A percentile compares a stretch with the other conserved stretches of the same genome.
These are phyloP conservation scores for Parasteatoda lunata DNA, from an alignment of 2,888 invertebrate species.

Conservation along the genomic window DNA sequence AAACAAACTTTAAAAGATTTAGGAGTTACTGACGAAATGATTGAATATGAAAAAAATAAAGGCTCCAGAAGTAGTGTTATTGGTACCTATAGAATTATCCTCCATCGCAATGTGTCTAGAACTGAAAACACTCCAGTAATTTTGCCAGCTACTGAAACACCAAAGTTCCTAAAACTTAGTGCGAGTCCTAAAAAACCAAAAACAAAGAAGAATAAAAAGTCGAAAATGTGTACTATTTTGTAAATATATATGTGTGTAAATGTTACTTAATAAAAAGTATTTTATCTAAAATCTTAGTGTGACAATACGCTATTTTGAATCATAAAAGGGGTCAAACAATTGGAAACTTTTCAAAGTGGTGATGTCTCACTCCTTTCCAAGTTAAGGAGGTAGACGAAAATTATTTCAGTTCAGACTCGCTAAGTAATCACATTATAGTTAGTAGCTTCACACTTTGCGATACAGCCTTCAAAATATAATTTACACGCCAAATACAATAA, in stretches of 20 bases:
- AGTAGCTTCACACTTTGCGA: too few species aligned
- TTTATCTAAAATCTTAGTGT: too few species aligned
- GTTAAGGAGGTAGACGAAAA: too few species aligned
- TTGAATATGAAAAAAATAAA: conserved; percentile 64
- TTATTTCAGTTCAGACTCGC: too few species aligned
- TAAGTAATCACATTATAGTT: too few species aligned
- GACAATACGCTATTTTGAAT: too few species aligned
- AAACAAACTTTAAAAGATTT: conserved; percentile 61
- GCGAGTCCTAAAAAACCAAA: conserved; percentile 29
- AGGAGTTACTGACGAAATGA: conserved; percentile 68
- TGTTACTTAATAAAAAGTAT: background rate
- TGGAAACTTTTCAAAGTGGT: too few species aligned
- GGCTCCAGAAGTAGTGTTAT: conserved; percentile 66
- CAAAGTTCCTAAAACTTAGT: conserved; percentile 47
- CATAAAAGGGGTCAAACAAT: too few species aligned
- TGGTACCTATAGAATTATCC: conserved; percentile 68
- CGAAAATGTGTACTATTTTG: conserved; percentile 58
- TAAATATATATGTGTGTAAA: conserved; percentile 31
- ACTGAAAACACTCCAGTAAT: background rate
- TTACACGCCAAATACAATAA: too few species aligned
- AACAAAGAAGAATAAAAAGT: conserved; percentile 49
- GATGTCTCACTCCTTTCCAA: too few species aligned
- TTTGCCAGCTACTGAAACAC: background rate
- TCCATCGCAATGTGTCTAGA: conserved; percentile 50
- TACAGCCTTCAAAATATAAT: too few species aligned